Base-by-base conservation (phyloP, 1,140 invertebrate species). In the Penaeus japonicus region DNA sequence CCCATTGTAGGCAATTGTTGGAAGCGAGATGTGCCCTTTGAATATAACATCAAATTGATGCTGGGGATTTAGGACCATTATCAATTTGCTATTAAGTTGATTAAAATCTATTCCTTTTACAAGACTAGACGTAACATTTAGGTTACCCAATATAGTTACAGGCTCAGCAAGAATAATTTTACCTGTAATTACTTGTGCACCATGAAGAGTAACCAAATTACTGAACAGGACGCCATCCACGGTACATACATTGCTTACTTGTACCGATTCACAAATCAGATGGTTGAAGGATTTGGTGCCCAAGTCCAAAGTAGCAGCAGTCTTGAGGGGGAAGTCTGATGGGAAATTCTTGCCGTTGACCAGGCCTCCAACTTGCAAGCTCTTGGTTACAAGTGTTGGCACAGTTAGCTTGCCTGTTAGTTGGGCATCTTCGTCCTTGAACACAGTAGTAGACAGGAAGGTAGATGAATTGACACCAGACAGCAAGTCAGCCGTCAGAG, bases 51-150 rank as follows among this genome's bases (percentile, higher is more conserved):
- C 59, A 55, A 78, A 86, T 20, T 54, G 15, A 10, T 78, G 22
- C 2, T 86, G 4, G 4, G 55, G n/a, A 30, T 24, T 55, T 39
- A 24, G 57, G 55, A 32, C 27, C 20, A 22, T 55, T 20, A 24
- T 47, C 47, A 78, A 55, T 2, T 77, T 78, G 0, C 3, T 20
- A 24, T 78, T 70, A 1, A 86, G 30, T 12, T 5, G 27, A 18
- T 59, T n/a, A 4, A 86, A 30, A 22, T 86, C 55, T 1, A 86
- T 73, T 0, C 84, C 84, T n/a, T 86, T 73, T 0, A 86, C 84
- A 18, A 86, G 12, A 22, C 54, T 57, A 27, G 53, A 57, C n/a
- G 73, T 30, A 17, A 86, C 84, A n/a, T 86, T 39, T 53, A 86
- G 77, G n/a, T 78, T 53, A 3, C 84, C 84, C 20, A 78, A 27